Percentiles rank a stretch among this genome's conserved stretches.
These are phyloP conservation scores for Augochlora pura DNA, from an alignment of 1,140 invertebrate genomes.

Conservation along the genomic window DNA sequence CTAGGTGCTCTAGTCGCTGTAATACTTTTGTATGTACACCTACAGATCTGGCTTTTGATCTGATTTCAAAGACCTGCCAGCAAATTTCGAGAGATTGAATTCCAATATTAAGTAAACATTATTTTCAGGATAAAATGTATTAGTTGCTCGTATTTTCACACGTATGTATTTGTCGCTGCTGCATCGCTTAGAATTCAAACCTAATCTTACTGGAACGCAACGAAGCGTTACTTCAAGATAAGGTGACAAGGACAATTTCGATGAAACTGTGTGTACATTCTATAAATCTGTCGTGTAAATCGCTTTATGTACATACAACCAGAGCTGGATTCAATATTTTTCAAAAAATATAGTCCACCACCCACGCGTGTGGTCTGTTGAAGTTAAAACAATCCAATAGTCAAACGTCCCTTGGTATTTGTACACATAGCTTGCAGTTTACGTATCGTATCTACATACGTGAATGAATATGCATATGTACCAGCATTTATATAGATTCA, in stretches of 20 bases:
- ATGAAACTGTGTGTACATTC: neutral
- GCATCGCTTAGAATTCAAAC: neutral
- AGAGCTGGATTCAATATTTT: neutral
- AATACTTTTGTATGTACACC: conserved; percentile 20
- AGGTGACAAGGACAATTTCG: neutral
- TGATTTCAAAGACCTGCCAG: neutral
- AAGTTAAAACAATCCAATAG: neutral
- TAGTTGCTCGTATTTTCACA: neutral
- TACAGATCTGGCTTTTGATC: neutral
- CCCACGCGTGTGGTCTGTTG: neutral
- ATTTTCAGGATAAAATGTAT: neutral
- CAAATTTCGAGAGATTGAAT: neutral
- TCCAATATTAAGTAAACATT: too few species aligned
- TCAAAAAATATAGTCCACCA: neutral
- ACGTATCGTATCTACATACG: too few species aligned
- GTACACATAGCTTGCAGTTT: too few species aligned
- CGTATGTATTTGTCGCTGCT: neutral
- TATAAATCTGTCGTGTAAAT: neutral
- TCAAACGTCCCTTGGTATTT: neutral
- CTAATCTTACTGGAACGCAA: neutral
- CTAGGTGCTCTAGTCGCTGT: neutral
- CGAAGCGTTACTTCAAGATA: neutral
- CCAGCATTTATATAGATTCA: neutral
- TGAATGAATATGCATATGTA: too few species aligned
- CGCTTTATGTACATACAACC: neutral